Evolutionary conservation across 1,140 invertebrate genomes (phyloP).

Genomic region (Scaptomyza pallida): DNA sequence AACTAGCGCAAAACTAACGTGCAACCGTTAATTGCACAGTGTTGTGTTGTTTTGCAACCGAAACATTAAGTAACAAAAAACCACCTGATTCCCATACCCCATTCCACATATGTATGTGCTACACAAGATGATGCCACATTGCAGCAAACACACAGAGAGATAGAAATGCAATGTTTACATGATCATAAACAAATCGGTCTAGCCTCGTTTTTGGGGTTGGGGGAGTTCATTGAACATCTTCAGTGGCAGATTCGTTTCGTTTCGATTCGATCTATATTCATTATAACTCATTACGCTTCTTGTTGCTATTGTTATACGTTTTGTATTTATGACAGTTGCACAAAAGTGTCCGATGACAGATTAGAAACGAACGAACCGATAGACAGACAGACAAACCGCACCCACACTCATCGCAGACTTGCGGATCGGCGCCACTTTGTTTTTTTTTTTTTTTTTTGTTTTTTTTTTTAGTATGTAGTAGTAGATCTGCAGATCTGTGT

Average conservation of each 20-base stretch:
- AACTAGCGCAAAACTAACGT: constrained; percentile 18
- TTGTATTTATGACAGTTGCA: constrained; percentile 42
- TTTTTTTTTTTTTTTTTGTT: background rate
- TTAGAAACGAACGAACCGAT: constrained; percentile 50
- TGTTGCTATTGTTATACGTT: constrained; percentile 10
- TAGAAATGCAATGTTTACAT: constrained; percentile 18
- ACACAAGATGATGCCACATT: constrained; percentile 9
- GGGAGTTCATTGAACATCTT: constrained; percentile 15
- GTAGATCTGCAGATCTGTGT: constrained; percentile 43
- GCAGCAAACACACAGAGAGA: background rate
- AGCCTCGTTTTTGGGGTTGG: too few species aligned
- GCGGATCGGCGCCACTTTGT: constrained; percentile 41
- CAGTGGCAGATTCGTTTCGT: constrained; percentile 26
- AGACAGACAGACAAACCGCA: constrained; percentile 18
- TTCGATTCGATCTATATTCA: background rate
- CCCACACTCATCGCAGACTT: constrained; percentile 22
- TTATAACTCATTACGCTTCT: background rate
- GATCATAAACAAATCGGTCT: constrained; percentile 40
- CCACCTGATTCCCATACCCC: background rate
- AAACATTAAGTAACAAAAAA: background rate
- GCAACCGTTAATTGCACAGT: constrained; percentile 33
- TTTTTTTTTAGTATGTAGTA: constrained; percentile 6
- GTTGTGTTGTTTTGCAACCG: background rate
- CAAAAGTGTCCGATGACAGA: constrained; percentile 72
- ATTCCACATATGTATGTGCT: background rate